phyloP scores from a whole-genome alignment of 2,797 vertebrate species.

The Neomorphus geoffroyi region DNA sequence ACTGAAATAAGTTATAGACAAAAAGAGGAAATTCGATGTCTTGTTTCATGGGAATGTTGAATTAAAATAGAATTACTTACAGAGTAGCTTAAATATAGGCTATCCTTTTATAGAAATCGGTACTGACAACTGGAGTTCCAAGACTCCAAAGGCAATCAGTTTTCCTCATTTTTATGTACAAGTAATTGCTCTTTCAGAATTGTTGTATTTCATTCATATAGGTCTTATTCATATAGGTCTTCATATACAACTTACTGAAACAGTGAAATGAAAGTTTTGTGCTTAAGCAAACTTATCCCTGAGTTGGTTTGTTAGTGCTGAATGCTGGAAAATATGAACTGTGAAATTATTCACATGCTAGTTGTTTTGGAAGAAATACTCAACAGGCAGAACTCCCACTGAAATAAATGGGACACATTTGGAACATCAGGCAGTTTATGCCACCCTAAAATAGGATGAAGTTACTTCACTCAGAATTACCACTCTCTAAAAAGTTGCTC shows the following conservation, averaged over 20 bases:
- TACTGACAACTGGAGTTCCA: not conserved
- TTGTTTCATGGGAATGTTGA: not conserved
- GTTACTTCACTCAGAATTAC: not conserved
- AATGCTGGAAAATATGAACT: not conserved
- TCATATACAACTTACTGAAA: not conserved
- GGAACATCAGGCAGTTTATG: not conserved
- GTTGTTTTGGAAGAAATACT: not conserved
- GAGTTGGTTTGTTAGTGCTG: not conserved
- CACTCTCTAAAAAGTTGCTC: not conserved
- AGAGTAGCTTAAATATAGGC: not conserved
- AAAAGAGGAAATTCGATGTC: not conserved
- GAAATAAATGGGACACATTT: not conserved
- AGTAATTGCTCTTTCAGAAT: not conserved
- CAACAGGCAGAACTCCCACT: not conserved
- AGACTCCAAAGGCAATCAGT: not conserved
- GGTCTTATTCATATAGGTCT: not conserved
- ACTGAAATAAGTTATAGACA: not conserved
- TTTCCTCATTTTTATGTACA: not conserved
- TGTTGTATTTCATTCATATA: not conserved
- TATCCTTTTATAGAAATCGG: not conserved
- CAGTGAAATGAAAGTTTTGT: not conserved
- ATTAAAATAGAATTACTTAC: not conserved
- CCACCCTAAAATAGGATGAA: not conserved
- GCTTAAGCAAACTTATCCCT: not conserved
- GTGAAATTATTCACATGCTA: not conserved